Conservation (phyloP, 1,140 invertebrate genomes). For the Uloborus diversus region DNA sequence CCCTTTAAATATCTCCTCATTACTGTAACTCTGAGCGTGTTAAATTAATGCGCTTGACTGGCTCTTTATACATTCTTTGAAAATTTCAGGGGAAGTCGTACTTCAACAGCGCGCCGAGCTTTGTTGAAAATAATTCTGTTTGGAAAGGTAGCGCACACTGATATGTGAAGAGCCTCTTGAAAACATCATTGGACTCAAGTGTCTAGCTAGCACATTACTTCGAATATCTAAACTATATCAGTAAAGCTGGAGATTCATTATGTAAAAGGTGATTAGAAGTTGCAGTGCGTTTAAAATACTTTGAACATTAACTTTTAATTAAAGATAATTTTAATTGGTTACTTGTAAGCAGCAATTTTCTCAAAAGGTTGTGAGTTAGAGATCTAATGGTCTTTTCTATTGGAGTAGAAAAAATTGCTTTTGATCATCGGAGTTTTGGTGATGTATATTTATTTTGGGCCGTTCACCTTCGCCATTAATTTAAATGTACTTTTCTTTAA, state of each 20-base stretch:
- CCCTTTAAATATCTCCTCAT: constrained; percentile 29
- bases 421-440: too few relatives aligned
- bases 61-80: neutral
- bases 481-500: too few relatives aligned
- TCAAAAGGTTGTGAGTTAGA: too few relatives aligned
- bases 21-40: constrained; percentile 4
- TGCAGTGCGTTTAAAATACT: constrained; percentile 1
- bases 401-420: too few relatives aligned
- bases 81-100: neutral
- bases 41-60: constrained; percentile 22
- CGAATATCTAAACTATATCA: constrained; percentile 12
- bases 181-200: neutral
- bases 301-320: constrained; percentile 21
- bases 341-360: too few relatives aligned
- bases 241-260: neutral
- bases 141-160: neutral
- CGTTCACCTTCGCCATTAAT: too few relatives aligned
- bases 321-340: neutral
- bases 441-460: too few relatives aligned
- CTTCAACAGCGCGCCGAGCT: neutral
- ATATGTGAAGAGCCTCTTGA: neutral
- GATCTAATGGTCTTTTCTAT: too few relatives aligned
- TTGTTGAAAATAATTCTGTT: neutral
- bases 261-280: neutral
- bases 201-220: too few relatives aligned